Evolutionary conservation across 2,113 vertebrate genomes (phyloP).

Genomic region (Sinocyclocheilus grahami): DNA sequence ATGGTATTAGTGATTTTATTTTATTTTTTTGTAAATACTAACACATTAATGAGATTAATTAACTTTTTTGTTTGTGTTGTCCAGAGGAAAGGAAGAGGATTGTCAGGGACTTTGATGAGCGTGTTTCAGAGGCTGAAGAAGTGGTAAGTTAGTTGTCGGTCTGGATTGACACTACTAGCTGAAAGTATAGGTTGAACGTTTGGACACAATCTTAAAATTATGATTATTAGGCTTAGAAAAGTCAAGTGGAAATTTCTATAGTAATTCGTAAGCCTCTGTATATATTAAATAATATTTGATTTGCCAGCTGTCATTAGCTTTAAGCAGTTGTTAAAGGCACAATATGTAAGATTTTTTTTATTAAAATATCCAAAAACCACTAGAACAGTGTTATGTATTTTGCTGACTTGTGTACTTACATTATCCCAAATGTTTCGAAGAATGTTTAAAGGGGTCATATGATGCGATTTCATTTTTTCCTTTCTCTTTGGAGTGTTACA

Average conservation of each 20-base stretch:
- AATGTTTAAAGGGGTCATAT: too few species aligned
- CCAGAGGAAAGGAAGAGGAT: constrained; percentile 92
- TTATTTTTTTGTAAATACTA: background rate
- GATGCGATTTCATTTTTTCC: too few species aligned
- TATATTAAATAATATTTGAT: background rate
- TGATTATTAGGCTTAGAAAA: background rate
- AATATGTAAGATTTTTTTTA: too few species aligned
- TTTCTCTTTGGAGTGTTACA: too few species aligned
- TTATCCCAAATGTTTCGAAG: too few species aligned
- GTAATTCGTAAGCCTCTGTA: background rate
- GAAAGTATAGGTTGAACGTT: background rate
- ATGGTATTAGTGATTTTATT: too few species aligned
- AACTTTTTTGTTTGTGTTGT: background rate
- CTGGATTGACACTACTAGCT: background rate
- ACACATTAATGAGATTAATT: background rate
- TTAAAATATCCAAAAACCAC: too few species aligned
- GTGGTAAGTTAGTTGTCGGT: constrained; percentile 74
- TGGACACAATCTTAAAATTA: background rate
- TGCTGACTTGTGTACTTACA: too few species aligned
- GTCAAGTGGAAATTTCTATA: background rate
- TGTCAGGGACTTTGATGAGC: constrained; percentile 88
- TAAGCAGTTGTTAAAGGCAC: background rate
- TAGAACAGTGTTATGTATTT: too few species aligned
- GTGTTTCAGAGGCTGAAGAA: constrained; percentile 90
- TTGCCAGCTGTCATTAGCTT: background rate